Evolutionary conservation across 2,888 invertebrate genomes (phyloP), one percentile per base, ranked within the genome.

Genomic region (Agonopterix heracliana): DNA sequence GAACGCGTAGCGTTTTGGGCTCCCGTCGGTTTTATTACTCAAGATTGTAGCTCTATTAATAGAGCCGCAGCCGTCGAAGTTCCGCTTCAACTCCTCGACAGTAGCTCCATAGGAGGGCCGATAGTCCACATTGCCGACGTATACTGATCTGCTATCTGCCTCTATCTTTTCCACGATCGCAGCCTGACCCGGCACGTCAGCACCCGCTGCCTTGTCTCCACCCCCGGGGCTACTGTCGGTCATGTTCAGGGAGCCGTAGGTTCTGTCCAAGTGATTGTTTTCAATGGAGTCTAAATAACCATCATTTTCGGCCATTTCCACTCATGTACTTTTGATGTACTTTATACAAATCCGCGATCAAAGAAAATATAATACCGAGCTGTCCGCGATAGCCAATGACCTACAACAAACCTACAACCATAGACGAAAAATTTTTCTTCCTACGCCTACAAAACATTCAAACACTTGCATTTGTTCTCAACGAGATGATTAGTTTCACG

Each of bases 1-100:
- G 79, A 99, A 99, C 1, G 99, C 99, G 90, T 98, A 99, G 41
- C 99, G 99, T 89, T 99, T 99, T 0, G 99, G 99, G 89, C 99
- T 99, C 0, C 99, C 99, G 79, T 98, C 96, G 87, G 95, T 99
- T 89, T 98, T 99, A 90, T 99, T 99, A 89, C 98, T 98, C 66
- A 98, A 91, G 79, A 99, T 99, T 58, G 99, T 99, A 56, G 99
- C 99, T 80, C 99, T 91, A 89, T 99, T 99, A 56, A 99, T 97
- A 57, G 98, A 97, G 49, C 99, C 99, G 89, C 99, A 99, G 36
- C 99, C 99, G 88, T 99, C 99, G 83, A 99, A 99, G 84, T 99
- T 99, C 65, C 97, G 96, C 74, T 99, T 99, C 53, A 99, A 81
- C 81, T 99, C 99, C 80, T 99, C 99, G 34, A 99, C 99, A 1